Conservation (phyloP, 2,888 invertebrate genomes). For the Pasiphila rectangulata region DNA sequence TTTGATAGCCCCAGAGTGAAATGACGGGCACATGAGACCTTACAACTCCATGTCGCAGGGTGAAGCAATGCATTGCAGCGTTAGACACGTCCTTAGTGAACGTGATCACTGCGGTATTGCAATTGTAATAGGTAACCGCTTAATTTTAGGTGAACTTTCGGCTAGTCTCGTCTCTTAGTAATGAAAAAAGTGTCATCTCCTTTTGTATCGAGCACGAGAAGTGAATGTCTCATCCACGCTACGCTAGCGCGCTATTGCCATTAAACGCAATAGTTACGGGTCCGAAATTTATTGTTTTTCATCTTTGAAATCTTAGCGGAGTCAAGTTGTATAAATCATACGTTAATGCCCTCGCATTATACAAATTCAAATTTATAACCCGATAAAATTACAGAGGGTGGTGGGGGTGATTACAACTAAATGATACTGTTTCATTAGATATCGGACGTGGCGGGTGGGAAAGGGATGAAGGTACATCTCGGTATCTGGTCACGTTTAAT, state of each 20-base stretch:
- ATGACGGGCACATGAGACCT: too few relatives aligned
- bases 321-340: slow-evolving; percentile 80
- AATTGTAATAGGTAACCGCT: too few relatives aligned
- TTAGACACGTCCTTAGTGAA: too few relatives aligned
- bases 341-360: slow-evolving; percentile 79
- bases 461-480: slow-evolving; percentile 10
- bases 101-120: too few relatives aligned
- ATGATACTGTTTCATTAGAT: slow-evolving; percentile 64
- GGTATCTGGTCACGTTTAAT: too few relatives aligned
- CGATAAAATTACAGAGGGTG: slow-evolving; percentile 79
- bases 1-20: too few relatives aligned
- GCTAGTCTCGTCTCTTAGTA: too few relatives aligned
- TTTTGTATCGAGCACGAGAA: too few relatives aligned
- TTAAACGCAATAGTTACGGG: slow-evolving; percentile 78
- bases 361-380: slow-evolving; percentile 82
- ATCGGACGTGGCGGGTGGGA: slow-evolving; percentile 11
- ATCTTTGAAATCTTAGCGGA: slow-evolving; percentile 81
- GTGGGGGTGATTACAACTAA: slow-evolving; percentile 55
- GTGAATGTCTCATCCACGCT: slow-evolving; percentile 45
- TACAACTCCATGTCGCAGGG: too few relatives aligned
- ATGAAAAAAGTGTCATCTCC: too few relatives aligned
- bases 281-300: slow-evolving; percentile 80
- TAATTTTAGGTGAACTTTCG: too few relatives aligned
- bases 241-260: slow-evolving; percentile 46
- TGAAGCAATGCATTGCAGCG: too few relatives aligned